Conservation (phyloP, 2,113 vertebrate genomes). For the Callipepla californica region DNA sequence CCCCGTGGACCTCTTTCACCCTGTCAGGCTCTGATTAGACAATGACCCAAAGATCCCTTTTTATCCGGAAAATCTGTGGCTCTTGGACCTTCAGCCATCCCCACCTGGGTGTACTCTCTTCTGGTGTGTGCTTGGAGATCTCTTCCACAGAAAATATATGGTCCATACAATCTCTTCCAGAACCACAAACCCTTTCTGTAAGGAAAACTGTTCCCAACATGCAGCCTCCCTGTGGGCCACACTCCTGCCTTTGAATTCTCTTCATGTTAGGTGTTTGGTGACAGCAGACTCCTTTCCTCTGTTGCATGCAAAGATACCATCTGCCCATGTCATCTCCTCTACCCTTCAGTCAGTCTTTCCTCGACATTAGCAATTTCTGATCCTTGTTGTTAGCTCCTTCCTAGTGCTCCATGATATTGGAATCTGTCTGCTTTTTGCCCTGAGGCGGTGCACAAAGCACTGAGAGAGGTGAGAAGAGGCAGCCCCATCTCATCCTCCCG, state of each 20-base stretch:
- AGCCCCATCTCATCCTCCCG: not conserved
- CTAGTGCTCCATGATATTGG: not conserved
- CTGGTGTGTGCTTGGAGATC: not conserved
- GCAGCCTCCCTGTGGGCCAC: not conserved
- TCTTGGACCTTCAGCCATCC: not conserved
- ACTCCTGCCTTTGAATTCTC: not conserved
- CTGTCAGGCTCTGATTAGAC: not conserved
- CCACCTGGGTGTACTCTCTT: not conserved
- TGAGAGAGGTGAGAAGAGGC: rapidly evolving
- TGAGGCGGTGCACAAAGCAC: not conserved
- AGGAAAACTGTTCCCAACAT: not conserved
- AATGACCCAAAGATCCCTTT: not conserved
- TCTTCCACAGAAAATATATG: rapidly evolving
- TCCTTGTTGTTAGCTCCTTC: not conserved
- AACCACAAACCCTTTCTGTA: not conserved
- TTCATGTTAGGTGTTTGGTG: rapidly evolving
- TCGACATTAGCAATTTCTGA: not conserved
- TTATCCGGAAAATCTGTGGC: not conserved
- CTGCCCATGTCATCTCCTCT: not conserved
- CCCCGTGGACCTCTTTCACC: not conserved
- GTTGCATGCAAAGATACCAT: not conserved
- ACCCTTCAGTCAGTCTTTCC: not conserved
- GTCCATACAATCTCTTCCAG: not conserved
- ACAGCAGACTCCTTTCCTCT: not conserved
- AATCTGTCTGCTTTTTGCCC: not conserved